Base-by-base conservation (phyloP, 2,888 invertebrate genomes). In the Andrena fulva region DNA sequence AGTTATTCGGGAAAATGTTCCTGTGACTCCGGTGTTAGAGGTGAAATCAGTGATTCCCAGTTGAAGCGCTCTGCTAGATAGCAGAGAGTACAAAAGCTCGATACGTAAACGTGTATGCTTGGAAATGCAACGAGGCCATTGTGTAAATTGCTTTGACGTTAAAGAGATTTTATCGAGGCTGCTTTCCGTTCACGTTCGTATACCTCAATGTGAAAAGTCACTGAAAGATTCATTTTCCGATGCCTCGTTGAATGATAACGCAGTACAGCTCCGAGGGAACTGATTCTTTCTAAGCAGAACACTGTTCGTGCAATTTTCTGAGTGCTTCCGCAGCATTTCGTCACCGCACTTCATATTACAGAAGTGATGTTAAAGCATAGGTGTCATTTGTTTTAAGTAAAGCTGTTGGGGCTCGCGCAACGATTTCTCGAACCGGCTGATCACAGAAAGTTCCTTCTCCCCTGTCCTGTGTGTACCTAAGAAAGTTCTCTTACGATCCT, bases 91-190 rank as follows among this genome's bases (percentile, higher is more conserved):
- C 54, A 24, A 54, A 54, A 54, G 8, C 54, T 54, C 54, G 8
- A 8, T 54, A 54, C 54, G 24, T 54, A 54, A 54, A 54, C n/a
- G 54, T 54, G 5, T 54, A 42, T 42, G 54, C n/a, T 24, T 24
- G 20, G 20, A 54, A 8, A 20, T 10, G 54, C 20, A 54, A 54
- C 54, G 3, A 20, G 8, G 24, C 54, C 54, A 54, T 54, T 54
- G 54, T 54, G 20, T 54, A 54, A 54, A 54, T 54, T 20, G n/a
- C 16, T 29, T 60, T 60, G 29, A 54, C 20, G 54, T 54, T 54
- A 54, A 54, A 54, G 24, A 54, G 54, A 54, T 54, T 54, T 54
- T 54, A 54, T 54, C 54, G 54, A 7, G 20, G 8, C 20, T 2
- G 24, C 54, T 24, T 54, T 54, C 20, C 54, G 24, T 54, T 54